Conservation (phyloP, 1,140 invertebrate species). For the Diplogasteroides magnus region DNA sequence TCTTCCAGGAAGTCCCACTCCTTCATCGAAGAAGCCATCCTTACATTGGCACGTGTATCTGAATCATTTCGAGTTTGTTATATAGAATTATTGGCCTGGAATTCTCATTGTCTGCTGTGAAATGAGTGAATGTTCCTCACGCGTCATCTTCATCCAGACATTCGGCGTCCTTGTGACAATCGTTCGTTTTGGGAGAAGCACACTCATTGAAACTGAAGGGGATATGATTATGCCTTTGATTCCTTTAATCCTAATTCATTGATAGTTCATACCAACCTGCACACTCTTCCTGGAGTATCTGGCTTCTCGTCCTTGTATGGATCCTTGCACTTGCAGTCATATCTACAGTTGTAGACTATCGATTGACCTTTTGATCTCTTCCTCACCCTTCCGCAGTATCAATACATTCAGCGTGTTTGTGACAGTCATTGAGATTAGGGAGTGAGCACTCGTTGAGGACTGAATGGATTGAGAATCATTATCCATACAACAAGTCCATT, state of each 20-base stretch:
- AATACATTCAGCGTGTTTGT: conserved; percentile 32
- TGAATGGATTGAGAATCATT: conserved; percentile 11
- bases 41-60: conserved; percentile 13
- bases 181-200: conserved; percentile 31
- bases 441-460: conserved; percentile 36
- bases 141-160: conserved; percentile 45
- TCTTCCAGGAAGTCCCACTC: conserved; percentile 28
- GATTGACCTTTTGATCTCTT: too few relatives aligned
- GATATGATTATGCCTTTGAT: not conserved
- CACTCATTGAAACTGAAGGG: conserved; percentile 43
- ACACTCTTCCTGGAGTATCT: conserved; percentile 42
- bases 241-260: conserved; percentile 9
- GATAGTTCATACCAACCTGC: conserved; percentile 22
- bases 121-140: too few relatives aligned
- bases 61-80: too few relatives aligned
- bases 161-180: conserved; percentile 49
- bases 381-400: conserved; percentile 40
- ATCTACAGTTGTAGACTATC: too few relatives aligned
- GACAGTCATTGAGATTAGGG: conserved; percentile 38
- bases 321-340: conserved; percentile 30
- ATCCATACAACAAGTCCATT: not conserved
- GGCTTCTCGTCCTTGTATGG: conserved; percentile 39
- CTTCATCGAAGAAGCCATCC: conserved; percentile 34
- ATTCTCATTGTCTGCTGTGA: too few relatives aligned
- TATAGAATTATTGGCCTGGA: too few relatives aligned